A percentile compares a stretch with the other conserved stretches of the same genome.
Evolutionary conservation across 2,888 invertebrate genomes (phyloP).

Genomic region (Leptopterna dolabrata): DNA sequence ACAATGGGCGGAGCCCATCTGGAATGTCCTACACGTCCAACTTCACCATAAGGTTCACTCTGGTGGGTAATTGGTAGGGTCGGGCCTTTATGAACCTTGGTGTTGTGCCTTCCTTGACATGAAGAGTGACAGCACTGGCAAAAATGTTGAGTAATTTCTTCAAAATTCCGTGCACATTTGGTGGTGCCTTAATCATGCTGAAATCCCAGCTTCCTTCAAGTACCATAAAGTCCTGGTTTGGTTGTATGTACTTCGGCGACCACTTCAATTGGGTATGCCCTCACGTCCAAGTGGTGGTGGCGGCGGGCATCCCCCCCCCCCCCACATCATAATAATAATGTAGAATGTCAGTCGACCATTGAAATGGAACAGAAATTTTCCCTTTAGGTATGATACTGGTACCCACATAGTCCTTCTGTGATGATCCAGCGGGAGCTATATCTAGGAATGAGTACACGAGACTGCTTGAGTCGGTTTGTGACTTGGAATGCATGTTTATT

Average conservation of each 20-base stretch:
- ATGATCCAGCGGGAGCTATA: no score
- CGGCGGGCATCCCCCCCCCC: neutral
- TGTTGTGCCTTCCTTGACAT: neutral
- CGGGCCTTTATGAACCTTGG: neutral
- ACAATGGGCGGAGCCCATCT: neutral
- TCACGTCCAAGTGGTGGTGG: neutral
- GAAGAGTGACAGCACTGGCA: neutral
- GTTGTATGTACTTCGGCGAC: neutral
- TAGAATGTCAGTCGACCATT: no score
- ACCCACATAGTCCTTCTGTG: no score
- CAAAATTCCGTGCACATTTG: no score
- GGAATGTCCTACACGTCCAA: neutral
- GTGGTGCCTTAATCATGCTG: no score
- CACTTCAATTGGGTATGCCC: neutral
- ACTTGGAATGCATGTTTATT: no score
- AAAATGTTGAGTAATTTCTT: neutral
- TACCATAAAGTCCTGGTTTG: neutral
- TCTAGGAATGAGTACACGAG: no score
- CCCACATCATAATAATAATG: neutral
- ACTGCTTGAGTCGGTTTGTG: no score
- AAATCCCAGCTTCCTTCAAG: no score
- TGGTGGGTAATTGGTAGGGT: neutral
- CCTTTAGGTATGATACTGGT: neutral
- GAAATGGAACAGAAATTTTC: neutral
- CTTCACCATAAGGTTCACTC: neutral